phyloP scores from a whole-genome alignment of 2,797 vertebrate species.

The Ceryle rudis region DNA sequence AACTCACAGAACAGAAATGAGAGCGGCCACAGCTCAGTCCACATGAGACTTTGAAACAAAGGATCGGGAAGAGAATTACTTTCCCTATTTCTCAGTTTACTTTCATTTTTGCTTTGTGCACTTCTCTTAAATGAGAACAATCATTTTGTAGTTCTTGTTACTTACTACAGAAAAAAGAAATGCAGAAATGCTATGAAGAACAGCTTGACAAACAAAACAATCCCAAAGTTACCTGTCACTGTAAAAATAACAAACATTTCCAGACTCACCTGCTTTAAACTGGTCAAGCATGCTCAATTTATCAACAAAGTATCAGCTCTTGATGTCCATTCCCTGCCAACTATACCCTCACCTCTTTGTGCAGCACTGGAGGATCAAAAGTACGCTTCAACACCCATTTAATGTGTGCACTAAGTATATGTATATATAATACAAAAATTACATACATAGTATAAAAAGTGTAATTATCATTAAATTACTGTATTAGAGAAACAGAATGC shows the following conservation, averaged over 20 bases:
- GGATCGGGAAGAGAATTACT: background rate
- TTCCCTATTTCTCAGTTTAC: background rate
- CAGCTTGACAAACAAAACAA: background rate
- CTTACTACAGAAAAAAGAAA: too few species aligned
- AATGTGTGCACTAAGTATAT: background rate
- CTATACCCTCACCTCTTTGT: background rate
- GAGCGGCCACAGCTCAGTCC: background rate
- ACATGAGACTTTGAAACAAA: background rate
- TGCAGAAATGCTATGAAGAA: background rate
- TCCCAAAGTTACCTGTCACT: background rate
- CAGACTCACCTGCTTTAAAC: background rate
- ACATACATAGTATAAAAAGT: background rate
- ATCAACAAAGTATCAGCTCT: background rate
- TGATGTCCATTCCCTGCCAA: background rate
- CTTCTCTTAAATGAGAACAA: background rate
- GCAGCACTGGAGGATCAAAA: background rate
- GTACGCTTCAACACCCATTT: background rate
- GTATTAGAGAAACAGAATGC: background rate
- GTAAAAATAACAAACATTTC: background rate
- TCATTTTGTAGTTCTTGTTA: background rate
- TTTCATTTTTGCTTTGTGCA: conserved; percentile 30
- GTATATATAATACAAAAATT: background rate
- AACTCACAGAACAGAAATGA: background rate
- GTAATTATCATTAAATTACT: background rate
- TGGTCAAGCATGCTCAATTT: background rate